Base-by-base conservation (phyloP, 2,888 invertebrate genomes). In the Euplagia quadripunctaria region DNA sequence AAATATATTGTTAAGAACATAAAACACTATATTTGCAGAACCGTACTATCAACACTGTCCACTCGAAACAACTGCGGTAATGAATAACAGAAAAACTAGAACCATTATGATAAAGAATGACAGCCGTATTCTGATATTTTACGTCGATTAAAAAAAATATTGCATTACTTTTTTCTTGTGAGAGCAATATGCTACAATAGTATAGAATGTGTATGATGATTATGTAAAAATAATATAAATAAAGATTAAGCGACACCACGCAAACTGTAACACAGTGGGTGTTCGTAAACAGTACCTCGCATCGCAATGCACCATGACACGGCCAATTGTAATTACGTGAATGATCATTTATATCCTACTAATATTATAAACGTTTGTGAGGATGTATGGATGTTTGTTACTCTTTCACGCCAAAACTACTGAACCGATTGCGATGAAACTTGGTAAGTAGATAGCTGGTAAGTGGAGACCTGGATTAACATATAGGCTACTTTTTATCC, bases 11-110 rank as follows among this genome's bases (percentile, higher is more conserved):
- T 49, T 51, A 46, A 16, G 11, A 20, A 58, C 20, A 42, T 43
- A 55, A 8, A 41, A 4, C 64, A 55, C 70, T 61, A 16, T 52
- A 46, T 65, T 65, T 12, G n/a, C 76, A 75, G 73, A 76, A 55
- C 46, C 67, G 69, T 69, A 61, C 17, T 73, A 77, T 69, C 72
- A 46, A 65, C 71, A 67, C 71, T 65, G 63, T 49, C 31, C 64
- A 61, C 76, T 31, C 70, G 68, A 78, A 81, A 70, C 75, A 73
- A 73, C 72, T 20, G 71, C 75, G 66, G 65, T 79, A 76, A 80
- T 79, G 81, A 79, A 75, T 74, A 79, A 81, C 78, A 78, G 75
- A 79, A 80, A 77, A 76, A 70, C 65, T 71, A 70, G 55, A 75
- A 77, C 73, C 66, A 72, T 68, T 55, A 64, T 75, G 83, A 84